Percentiles rank a stretch among this genome's conserved stretches.
Conservation (phyloP, 2,888 invertebrate genomes). For the Hymenopus coronatus region DNA sequence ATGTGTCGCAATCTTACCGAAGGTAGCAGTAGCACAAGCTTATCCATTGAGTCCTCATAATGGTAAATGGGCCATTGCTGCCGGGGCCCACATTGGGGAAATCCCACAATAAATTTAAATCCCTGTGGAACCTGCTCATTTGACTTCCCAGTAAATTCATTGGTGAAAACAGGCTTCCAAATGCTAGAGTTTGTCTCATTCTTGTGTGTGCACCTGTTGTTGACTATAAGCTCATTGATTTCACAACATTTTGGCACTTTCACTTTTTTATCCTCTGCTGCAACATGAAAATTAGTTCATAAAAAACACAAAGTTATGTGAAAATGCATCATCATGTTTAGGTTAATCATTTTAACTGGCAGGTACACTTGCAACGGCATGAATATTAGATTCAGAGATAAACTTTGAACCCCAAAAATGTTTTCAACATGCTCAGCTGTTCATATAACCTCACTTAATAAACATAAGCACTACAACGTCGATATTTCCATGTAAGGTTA, state of each 20-base stretch:
- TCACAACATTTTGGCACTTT: constrained; percentile 80
- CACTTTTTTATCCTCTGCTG: constrained; percentile 41
- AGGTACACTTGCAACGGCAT: no score
- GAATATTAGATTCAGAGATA: no score
- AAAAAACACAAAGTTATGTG: background rate
- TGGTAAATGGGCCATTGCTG: constrained; percentile 68
- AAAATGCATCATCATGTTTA: no score
- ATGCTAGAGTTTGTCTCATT: constrained; percentile 52
- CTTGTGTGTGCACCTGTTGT: constrained; percentile 62
- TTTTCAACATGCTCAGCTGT: no score
- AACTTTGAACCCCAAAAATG: no score
- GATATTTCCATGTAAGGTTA: no score
- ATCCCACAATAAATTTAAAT: constrained; percentile 46
- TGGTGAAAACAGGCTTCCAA: constrained; percentile 59
- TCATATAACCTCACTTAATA: no score
- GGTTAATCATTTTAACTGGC: no score
- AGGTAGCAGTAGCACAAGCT: constrained; percentile 61
- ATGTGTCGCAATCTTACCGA: constrained; percentile 74
- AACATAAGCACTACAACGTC: no score
- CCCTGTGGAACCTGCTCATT: constrained; percentile 48
- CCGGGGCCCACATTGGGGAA: constrained; percentile 67
- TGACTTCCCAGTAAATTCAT: constrained; percentile 56
- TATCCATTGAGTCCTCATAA: constrained; percentile 55
- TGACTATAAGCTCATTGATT: constrained; percentile 65
- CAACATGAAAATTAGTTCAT: background rate